Percentiles rank a stretch among this genome's conserved stretches.
Conservation (phyloP, 2,888 invertebrate species). For the Drosophila anomalata region DNA sequence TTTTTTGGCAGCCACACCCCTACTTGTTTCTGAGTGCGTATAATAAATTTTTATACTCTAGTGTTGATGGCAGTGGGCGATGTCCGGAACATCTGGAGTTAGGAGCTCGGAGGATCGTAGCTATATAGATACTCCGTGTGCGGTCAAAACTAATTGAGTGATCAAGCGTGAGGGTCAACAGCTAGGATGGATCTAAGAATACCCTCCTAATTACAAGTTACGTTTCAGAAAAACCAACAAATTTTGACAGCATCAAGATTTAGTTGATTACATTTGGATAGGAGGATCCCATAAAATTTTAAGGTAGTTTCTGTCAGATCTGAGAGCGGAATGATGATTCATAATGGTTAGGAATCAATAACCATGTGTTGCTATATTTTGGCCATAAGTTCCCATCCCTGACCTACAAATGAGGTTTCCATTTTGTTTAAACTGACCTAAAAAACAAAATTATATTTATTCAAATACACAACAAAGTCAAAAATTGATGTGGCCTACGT, state of each 20-base stretch:
- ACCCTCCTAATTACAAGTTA: slow-evolving; percentile 35
- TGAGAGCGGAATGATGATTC: neutral
- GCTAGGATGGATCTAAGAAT: slow-evolving; percentile 29
- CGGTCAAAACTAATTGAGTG: slow-evolving; percentile 73
- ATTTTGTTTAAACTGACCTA: slow-evolving; percentile 13
- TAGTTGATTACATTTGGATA: slow-evolving; percentile 19
- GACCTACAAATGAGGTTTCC: slow-evolving; percentile 3
- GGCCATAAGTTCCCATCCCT: neutral
- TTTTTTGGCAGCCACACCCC: slow-evolving; percentile 61
- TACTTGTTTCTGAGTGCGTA: slow-evolving; percentile 22
- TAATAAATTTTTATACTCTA: slow-evolving; percentile 55
- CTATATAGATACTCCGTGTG: slow-evolving; percentile 53
- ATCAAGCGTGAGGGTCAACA: slow-evolving; percentile 77
- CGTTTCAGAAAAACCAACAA: slow-evolving; percentile 45
- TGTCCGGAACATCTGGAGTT: slow-evolving; percentile 46
- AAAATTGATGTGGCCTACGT: slow-evolving; percentile 7
- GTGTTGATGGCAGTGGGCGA: slow-evolving; percentile 66
- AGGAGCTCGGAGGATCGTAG: slow-evolving; percentile 37
- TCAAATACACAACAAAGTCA: slow-evolving; percentile 1
- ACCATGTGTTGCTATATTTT: neutral
- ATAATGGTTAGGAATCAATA: neutral
- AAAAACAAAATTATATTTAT: neutral
- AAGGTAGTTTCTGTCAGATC: neutral
- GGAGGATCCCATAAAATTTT: neutral
- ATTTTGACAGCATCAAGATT: slow-evolving; percentile 46